Base-by-base conservation (phyloP, 2,113 vertebrate species). In the Saimiri boliviensis region DNA sequence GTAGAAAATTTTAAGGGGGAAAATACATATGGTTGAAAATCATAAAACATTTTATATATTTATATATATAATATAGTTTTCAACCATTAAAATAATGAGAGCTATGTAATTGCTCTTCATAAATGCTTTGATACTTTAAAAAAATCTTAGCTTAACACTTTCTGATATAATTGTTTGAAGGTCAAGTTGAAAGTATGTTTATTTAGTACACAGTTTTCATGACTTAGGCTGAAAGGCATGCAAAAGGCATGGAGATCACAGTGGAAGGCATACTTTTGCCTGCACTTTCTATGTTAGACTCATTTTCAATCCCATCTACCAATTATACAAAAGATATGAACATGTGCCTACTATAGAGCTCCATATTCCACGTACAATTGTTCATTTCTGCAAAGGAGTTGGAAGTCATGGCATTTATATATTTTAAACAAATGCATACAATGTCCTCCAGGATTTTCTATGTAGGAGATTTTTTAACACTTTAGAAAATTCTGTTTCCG, bases 81-180 rank as follows among this genome's bases (percentile, higher is more conserved):
- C 19, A 86, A 30, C 71, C 93, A 86, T 85, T 93, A 90, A 88
- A 95, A 81, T 60, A 87, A 96, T 71, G 47, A 84, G 16, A 86
- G 58, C 23, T 7, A 13, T 93, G 23, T 88, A 60, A 68, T 79
- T 81, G 45, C 40, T 97, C 35, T 42, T 74, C 71, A 40, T 56
- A 96, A 95, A 94, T 76, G 91, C 54, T 94, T 93, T 80, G 84
- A 71, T 96, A 71, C 79, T 74, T 95, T 93, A 87, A 56, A 96
- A 96, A 93, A 95, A 89, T 90, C 70, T 77, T 90, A 87, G 27
- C 77, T 84, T 84, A 95, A 66, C 58, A 54, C 35, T 93, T 94
- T 97, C 68, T 52, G n/a, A 91, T 71, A 54, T 17, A 86, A 89
- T 86, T n/a, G 92, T 68, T 91, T 93, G 91, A 96, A 95, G 68